Percentiles rank a stretch among this genome's conserved stretches.
phyloP scores from a whole-genome alignment of 2,113 vertebrate genomes.

The Myiopsitta monachus region DNA sequence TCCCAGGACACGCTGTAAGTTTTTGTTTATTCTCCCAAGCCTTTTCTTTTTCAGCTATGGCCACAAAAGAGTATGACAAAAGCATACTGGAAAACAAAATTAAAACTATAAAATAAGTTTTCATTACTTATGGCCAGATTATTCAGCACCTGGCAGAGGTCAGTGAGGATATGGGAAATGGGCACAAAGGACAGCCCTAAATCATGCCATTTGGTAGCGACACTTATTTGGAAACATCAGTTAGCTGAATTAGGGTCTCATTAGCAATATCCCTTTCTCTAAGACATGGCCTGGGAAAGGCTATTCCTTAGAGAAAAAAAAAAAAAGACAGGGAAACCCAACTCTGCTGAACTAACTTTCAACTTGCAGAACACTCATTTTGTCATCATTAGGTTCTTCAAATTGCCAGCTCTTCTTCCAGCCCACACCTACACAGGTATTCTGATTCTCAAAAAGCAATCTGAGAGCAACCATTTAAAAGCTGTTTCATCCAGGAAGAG shows the following conservation, averaged over 20 bases:
- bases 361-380: not conserved
- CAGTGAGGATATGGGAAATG: not conserved
- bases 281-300: not conserved
- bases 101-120: slow-evolving; percentile 28
- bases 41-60: not conserved
- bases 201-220: not conserved
- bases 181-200: not conserved
- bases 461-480: not conserved
- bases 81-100: slow-evolving; percentile 27
- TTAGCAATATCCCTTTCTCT: not conserved
- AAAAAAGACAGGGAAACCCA: not conserved
- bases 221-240: not conserved
- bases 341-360: not conserved
- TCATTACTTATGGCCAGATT: slow-evolving; percentile 17
- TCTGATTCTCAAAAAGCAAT: not conserved
- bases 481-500: not conserved
- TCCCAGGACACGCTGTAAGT: not conserved
- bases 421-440: not conserved
- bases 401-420: not conserved
- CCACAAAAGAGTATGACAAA: not conserved
- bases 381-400: not conserved
- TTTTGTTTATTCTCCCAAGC: not conserved
- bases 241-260: not conserved
- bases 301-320: not conserved
- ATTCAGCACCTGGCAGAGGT: slow-evolving; percentile 46